Conservation (phyloP, 2,797 vertebrate species). For the Ataeniobius toweri region DNA sequence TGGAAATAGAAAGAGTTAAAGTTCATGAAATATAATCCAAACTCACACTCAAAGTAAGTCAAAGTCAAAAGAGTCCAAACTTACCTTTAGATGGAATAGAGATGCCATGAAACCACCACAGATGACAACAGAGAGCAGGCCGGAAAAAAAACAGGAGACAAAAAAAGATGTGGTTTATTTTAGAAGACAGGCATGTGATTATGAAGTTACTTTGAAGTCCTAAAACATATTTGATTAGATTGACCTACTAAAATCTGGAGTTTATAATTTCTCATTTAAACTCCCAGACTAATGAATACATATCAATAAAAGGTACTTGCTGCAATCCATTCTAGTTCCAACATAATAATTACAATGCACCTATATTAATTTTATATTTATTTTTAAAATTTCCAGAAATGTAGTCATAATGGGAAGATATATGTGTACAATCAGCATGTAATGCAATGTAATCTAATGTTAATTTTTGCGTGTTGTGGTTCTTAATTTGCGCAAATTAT, state of each 20-base stretch:
- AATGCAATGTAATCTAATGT: too few species aligned
- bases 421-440: too few species aligned
- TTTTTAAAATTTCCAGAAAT: too few species aligned
- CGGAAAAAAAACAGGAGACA: slow-evolving; percentile 29
- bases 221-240: background rate
- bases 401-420: too few species aligned
- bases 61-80: background rate
- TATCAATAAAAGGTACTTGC: too few species aligned
- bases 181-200: background rate
- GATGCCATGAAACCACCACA: background rate
- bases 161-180: slow-evolving; percentile 9
- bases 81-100: background rate
- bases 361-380: too few species aligned
- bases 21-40: background rate
- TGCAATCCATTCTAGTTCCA: too few species aligned
- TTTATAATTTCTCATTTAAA: background rate
- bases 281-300: too few species aligned
- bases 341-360: too few species aligned
- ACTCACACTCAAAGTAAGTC: background rate
- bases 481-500: too few species aligned
- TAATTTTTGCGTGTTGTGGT: too few species aligned
- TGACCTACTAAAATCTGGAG: background rate
- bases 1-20: background rate
- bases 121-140: background rate
- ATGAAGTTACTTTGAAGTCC: background rate